Evolutionary conservation across 2,113 vertebrate species (phyloP), one percentile per base, ranked within the genome.

Genomic region (Halichoeres trimaculatus): DNA sequence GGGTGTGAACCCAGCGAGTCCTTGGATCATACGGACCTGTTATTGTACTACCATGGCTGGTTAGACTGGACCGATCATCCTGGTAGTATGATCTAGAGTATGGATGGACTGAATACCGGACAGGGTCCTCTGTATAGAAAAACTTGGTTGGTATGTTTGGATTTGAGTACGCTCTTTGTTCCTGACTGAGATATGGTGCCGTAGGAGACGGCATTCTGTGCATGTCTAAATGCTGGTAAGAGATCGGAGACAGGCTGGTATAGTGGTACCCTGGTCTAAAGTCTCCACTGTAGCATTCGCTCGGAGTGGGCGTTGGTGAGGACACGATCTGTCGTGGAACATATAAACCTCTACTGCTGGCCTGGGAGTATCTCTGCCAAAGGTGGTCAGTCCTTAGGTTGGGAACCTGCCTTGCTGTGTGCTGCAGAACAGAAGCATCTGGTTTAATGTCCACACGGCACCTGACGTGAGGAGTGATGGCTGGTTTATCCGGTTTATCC

Each of bases 391-490:
- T 80, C 5, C 91, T 92, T 57, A 84, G 23, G 85, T 89, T 11
- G 80, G 83, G n/a, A 84, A 87, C 62, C 56, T 89, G 89, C 58
- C 95, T 91, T 0, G 94, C 90, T 0, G 96, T 85, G 6, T 97
- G 96, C 82, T 96, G 94, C 45, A 97, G 90, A 36, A 96, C 95
- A 0, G 95, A 89, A 67, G 96, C 96, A 2, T 98, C 97, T 0
- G 97, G 97, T 81, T 98, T 98, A 84, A 99, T 97, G 88, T 98
- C 97, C 52, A 99, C 91, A 12, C 97, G 95, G 86, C 96, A 98
- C 74, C 94, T 95, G 72, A 99, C 97, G 0, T 99, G 97, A 26
- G 96, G 95, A 19, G 93, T 95, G 11, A 92, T 79, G 0, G 91
- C 91, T 1, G 93, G 60, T 82, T 94, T 95, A 2, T 83, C 54